Evolutionary conservation across 2,888 invertebrate genomes (phyloP), one percentile per base, ranked within the genome.

Genomic region (Opisthograptis luteolata): DNA sequence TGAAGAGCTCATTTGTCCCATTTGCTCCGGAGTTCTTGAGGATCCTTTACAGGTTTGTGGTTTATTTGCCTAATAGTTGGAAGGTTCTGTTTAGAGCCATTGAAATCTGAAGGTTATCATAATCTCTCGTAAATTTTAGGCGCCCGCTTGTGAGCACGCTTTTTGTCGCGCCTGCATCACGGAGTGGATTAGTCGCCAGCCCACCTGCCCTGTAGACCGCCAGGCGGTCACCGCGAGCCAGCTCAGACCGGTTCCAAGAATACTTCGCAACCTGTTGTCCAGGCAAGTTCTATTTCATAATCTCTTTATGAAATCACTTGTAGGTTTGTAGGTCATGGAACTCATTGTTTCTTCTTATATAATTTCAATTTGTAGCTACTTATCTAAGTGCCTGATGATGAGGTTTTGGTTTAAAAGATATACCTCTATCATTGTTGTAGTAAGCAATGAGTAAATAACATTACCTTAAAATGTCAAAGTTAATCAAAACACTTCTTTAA

Each of bases 1-100:
- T 87, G 98, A 98, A 92, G 99, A 99, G 91, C 92, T 99, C 57
- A 94, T 98, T 69, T 99, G 98, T 78, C 96, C 98, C 61, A 98
- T 99, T 86, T 99, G 98, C 88, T 97, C 97, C 58, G 96, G 97
- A 62, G 98, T 99, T 59, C 88, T 99, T 45, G 98, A 98, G 77
- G 98, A 98, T 78, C 98, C 98, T 31, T 91, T 98, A 56, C 98
- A 98, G 95, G 97, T 97, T 89, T 70, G 77, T 75, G 13, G 12
- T 27, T n/a, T n/a, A n/a, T n/a, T n/a, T 10, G 36, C 58, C 40
- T 36, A 45, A 13, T 4, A 20, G 32, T 32, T 32, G 15, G 37
- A 6, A 8, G 14, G 4, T 3, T 3, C 19, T 1, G 1, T 19
- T n/a, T 6, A 5, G 12, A 22, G 8, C 3, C n/a, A 3, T 22